phyloP scores from a whole-genome alignment of 37 sponge, comb jelly and placozoan genomes.

The Theonella swinhoei region DNA sequence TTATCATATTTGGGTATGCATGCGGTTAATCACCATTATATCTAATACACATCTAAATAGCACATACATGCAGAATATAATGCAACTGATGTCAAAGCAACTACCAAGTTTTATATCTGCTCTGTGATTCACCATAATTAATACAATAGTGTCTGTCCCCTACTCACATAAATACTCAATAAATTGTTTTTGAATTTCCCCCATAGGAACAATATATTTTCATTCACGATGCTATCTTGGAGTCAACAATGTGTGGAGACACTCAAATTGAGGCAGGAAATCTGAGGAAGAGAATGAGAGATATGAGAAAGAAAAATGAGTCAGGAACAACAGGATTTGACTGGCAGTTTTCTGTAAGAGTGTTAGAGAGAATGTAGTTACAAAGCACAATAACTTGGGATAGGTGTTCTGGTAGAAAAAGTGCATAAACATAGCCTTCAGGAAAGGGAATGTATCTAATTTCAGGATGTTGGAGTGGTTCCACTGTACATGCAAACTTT shows the following conservation, averaged over 20 bases:
- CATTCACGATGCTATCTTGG: constrained; percentile 40
- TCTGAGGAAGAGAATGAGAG: background rate
- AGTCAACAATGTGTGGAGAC: constrained; percentile 23
- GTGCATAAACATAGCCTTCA: background rate
- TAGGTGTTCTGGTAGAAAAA: background rate
- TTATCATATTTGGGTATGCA: no score
- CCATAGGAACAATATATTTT: constrained; percentile 49
- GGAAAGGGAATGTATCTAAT: background rate
- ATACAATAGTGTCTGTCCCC: no score
- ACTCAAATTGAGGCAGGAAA: background rate
- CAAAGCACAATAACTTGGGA: background rate
- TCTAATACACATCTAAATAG: no score
- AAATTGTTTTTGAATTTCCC: background rate
- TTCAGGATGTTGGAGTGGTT: background rate
- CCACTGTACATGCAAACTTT: no score
- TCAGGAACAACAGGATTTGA: background rate
- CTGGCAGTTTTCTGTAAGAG: background rate
- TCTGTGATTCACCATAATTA: no score
- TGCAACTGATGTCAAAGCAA: background rate
- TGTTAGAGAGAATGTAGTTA: background rate
- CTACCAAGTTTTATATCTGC: background rate
- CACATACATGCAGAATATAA: background rate
- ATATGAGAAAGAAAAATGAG: background rate
- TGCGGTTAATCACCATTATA: no score
- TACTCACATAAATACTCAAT: no score